A percentile compares a stretch with the other conserved stretches of the same genome.
phyloP scores from a whole-genome alignment of 1,140 invertebrate species.

The Cotesia chilonis region DNA sequence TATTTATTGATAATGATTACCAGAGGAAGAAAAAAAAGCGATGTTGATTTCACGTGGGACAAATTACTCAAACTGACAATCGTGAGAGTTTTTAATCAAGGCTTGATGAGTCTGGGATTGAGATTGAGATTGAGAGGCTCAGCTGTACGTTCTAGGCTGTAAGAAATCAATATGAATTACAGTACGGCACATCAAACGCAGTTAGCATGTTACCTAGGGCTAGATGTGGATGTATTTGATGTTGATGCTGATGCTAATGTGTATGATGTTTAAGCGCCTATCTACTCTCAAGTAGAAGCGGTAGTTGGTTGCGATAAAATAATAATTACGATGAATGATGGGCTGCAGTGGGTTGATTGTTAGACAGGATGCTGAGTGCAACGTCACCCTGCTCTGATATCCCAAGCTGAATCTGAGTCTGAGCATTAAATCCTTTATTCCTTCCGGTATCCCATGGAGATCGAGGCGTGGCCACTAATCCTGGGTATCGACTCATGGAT shows the following conservation, averaged over 20 bases:
- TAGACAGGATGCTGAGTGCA: slow-evolving; percentile 40
- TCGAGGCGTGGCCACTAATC: slow-evolving; percentile 36
- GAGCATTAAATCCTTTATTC: not conserved
- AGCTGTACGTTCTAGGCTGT: not conserved
- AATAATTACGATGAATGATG: slow-evolving; percentile 47
- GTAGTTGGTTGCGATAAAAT: slow-evolving; percentile 9
- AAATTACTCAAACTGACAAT: slow-evolving; percentile 15
- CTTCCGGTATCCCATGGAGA: slow-evolving; percentile 19
- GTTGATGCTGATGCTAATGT: not conserved
- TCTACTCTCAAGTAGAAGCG: no score
- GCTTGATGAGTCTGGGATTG: not conserved
- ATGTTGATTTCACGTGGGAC: slow-evolving; percentile 15
- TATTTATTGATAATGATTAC: no score
- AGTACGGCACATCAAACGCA: slow-evolving; percentile 23
- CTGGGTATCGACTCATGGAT: slow-evolving; percentile 32
- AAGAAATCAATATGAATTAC: slow-evolving; percentile 58
- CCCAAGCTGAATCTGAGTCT: no score
- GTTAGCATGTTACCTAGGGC: no score
- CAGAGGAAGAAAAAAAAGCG: no score
- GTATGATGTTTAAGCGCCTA: not conserved
- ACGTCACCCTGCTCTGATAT: slow-evolving; percentile 35
- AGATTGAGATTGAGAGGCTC: slow-evolving; percentile 6
- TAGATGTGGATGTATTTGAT: not conserved
- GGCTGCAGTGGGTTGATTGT: slow-evolving; percentile 30
- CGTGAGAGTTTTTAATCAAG: slow-evolving; percentile 35